A percentile compares a stretch with the other conserved stretches of the same genome.
Conservation (phyloP, 1,140 invertebrate genomes). For the silkworm (Bombyx mori) region ASM3026992v2 NC_085121.1:13364501-13365000, state of each 20-base stretch:
- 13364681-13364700: slow-evolving; percentile 60
- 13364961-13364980: slow-evolving; percentile 70
- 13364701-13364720: slow-evolving; percentile 49
- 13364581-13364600: slow-evolving; percentile 65
- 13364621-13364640: slow-evolving; percentile 54
- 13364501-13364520: slow-evolving; percentile 70
- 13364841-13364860: slow-evolving; percentile 71
- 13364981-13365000: slow-evolving; percentile 35
- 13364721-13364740: slow-evolving; percentile 63
- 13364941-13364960: slow-evolving; percentile 65
- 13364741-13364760: slow-evolving; percentile 45
- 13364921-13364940: slow-evolving; percentile 69
- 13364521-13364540: slow-evolving; percentile 61
- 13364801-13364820: slow-evolving; percentile 47
- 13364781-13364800: slow-evolving; percentile 56
- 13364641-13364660: slow-evolving; percentile 30
- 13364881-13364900: slow-evolving; percentile 73
- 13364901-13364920: slow-evolving; percentile 71
- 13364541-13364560: slow-evolving; percentile 54
- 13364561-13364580: slow-evolving; percentile 66
- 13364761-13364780: slow-evolving; percentile 53
- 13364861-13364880: slow-evolving; percentile 72
- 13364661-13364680: slow-evolving; percentile 72
- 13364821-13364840: slow-evolving; percentile 62
- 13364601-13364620: slow-evolving; percentile 70